These are phyloP conservation scores for Crotalus helleri DNA, from an alignment of 2,113 vertebrate species.

Conservation along the genomic window DNA sequence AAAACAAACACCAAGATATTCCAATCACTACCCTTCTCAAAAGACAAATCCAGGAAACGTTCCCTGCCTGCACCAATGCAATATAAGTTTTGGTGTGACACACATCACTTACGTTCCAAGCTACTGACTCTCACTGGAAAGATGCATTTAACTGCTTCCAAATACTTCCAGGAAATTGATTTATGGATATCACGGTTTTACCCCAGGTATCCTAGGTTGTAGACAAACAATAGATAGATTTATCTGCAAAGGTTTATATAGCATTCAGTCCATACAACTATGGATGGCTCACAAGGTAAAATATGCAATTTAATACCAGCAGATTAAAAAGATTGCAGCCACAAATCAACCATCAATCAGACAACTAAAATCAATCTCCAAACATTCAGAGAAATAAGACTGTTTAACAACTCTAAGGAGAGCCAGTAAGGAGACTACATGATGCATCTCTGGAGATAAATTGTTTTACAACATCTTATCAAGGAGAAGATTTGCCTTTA, in stretches of 20 bases:
- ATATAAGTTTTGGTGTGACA: neutral
- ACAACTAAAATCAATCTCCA: neutral
- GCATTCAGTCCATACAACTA: neutral
- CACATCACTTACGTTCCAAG: neutral
- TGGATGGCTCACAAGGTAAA: neutral
- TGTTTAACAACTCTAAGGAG: neutral
- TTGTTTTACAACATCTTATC: neutral
- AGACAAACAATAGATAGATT: neutral
- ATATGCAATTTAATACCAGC: neutral
- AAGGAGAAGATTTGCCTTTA: neutral
- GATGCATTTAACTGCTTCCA: neutral
- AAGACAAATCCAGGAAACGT: neutral
- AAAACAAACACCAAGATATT: neutral
- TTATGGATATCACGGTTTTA: neutral
- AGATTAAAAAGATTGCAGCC: neutral
- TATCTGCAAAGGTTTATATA: neutral
- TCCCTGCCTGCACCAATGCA: neutral
- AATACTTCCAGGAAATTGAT: neutral
- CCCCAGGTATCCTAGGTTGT: neutral
- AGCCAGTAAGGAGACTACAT: neutral
- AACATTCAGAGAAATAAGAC: neutral
- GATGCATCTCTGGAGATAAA: neutral
- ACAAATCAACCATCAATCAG: neutral
- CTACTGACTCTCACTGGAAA: neutral
- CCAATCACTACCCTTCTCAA: neutral